A percentile compares a stretch with the other conserved stretches of the same genome.
These are phyloP conservation scores for Nebria salina DNA, from an alignment of 2,888 invertebrate species.

Conservation along the genomic window DNA sequence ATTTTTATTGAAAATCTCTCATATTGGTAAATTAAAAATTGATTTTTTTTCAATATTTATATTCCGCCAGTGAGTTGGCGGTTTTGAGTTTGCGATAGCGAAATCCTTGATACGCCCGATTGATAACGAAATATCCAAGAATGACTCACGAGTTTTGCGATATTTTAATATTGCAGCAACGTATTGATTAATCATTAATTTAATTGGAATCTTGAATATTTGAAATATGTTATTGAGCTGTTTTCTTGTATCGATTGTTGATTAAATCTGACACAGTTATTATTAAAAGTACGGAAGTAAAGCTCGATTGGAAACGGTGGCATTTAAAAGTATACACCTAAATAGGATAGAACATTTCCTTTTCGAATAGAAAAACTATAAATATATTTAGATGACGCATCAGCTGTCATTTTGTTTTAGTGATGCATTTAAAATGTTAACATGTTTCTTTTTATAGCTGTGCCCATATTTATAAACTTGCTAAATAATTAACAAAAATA, in stretches of 20 bases:
- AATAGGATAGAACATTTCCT: too few relatives aligned
- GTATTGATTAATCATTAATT: constrained; percentile 37
- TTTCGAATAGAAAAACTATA: too few relatives aligned
- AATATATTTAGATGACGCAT: too few relatives aligned
- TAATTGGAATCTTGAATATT: constrained; percentile 37
- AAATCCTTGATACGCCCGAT: constrained; percentile 41
- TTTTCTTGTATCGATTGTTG: constrained; percentile 9
- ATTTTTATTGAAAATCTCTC: too few relatives aligned
- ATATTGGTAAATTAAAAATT: neutral
- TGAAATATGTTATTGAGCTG: constrained; percentile 26
- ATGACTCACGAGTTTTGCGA: constrained; percentile 38
- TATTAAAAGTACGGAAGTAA: neutral
- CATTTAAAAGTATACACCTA: neutral
- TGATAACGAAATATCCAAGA: constrained; percentile 30
- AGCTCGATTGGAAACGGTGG: neutral
- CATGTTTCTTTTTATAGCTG: too few relatives aligned
- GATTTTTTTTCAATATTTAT: neutral
- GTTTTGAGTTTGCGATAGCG: constrained; percentile 21
- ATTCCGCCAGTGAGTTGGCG: constrained; percentile 15
- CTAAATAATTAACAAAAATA: too few relatives aligned
- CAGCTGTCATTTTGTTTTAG: too few relatives aligned
- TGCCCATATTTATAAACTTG: too few relatives aligned
- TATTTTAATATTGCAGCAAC: constrained; percentile 29
- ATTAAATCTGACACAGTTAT: neutral
- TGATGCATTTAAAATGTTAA: too few relatives aligned